Conservation (phyloP, 2,797 vertebrate species). For the Xerus rutilus region DNA sequence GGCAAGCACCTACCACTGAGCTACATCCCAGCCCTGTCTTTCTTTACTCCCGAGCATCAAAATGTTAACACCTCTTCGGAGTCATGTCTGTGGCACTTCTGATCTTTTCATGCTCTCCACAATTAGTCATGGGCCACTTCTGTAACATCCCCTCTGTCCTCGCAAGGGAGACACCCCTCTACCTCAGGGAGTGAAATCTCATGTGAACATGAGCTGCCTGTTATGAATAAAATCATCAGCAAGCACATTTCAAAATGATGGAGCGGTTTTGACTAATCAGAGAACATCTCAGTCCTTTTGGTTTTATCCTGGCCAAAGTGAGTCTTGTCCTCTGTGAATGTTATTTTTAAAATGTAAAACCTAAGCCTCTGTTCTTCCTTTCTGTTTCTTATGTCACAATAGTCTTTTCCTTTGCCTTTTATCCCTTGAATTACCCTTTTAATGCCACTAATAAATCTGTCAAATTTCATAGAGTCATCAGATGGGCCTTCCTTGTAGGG, state of each 20-base stretch:
- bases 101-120: neutral
- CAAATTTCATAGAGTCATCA: neutral
- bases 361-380: neutral
- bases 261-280: neutral
- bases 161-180: fast-evolving
- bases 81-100: neutral
- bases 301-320: neutral
- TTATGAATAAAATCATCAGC: neutral
- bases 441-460: neutral
- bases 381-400: neutral
- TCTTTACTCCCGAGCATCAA: neutral
- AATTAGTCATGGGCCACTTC: fast-evolving
- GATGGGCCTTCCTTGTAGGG: neutral
- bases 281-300: neutral
- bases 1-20: neutral
- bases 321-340: fast-evolving
- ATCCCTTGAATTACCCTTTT: neutral
- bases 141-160: fast-evolving
- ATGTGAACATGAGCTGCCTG: fast-evolving
- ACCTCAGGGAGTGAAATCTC: fast-evolving
- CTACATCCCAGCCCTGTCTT: too few species aligned
- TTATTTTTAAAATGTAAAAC: neutral
- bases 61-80: neutral
- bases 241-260: neutral
- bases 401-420: neutral